Base-by-base conservation (phyloP, 2,113 vertebrate genomes). In the Oncorhynchus masou region DNA sequence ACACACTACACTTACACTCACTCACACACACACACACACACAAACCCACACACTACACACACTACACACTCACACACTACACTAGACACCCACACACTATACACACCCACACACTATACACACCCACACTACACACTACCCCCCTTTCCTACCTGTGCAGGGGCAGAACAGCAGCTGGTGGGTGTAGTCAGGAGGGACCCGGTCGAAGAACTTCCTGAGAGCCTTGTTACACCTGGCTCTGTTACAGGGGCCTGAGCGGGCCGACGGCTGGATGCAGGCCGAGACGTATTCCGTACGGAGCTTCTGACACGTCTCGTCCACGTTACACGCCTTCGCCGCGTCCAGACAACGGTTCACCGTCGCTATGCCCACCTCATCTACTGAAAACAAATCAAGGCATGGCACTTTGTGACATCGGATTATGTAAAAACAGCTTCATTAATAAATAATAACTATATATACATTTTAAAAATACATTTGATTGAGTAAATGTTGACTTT, bases 141-240 rank as follows among this genome's bases (percentile, higher is more conserved):
- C 11, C 0, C n/a, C 25, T 0, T 3, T 65, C 62, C 62, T 65
- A 15, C 25, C 25, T 0, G 92, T 93, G 5, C 98, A 99, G 5
- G 95, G 95, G 81, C 98, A 99, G 93, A 99, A 99, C 77, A 99
- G 95, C 86, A 99, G 92, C 93, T 97, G 96, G 2, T 97, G 96
- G 24, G 96, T 97, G 92, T 96, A 97, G 79, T 95, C 95, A 0
- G 95, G 94, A 0, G 67, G 67, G 60, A 96, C 97, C 0, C 96
- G 96, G 93, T 97, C 95, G 0, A 99, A 99, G 93, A 99, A 99
- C 88, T 94, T 96, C 84, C 98, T 93, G 87, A 99, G 90, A 0
- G 97, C 97, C 85, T 96, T 96, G 94, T 93, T 96, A 92, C 98
- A 99, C 85, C 95, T 95, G 57, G 93, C 86, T n/a, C 95, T 95